phyloP scores from a whole-genome alignment of 2,888 invertebrate species.

The Syrista parreyssii region DNA sequence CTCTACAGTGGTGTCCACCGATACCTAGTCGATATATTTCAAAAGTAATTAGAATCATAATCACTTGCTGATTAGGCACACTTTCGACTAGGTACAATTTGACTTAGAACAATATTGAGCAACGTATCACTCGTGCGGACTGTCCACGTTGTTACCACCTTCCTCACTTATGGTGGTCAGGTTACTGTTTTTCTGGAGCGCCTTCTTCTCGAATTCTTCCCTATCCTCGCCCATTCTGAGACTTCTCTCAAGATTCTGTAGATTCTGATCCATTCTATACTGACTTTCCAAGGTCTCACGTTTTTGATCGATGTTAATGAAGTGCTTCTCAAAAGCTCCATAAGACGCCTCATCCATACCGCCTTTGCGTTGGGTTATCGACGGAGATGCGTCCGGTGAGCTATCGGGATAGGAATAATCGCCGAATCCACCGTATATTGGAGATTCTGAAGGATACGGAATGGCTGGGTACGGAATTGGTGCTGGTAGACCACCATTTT shows the following conservation, averaged over 20 bases:
- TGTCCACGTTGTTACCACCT: conserved; percentile 41
- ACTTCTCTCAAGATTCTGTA: conserved; percentile 42
- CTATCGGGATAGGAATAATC: conserved; percentile 52
- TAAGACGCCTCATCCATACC: conserved; percentile 37
- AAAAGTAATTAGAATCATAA: neutral
- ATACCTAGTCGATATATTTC: conserved; percentile 1
- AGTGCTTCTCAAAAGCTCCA: conserved; percentile 40
- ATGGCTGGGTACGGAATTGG: conserved; percentile 46
- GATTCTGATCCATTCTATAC: conserved; percentile 42
- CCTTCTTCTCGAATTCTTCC: conserved; percentile 26
- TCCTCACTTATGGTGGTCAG: conserved; percentile 56
- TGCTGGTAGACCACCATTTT: conserved; percentile 35
- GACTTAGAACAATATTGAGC: conserved; percentile 29
- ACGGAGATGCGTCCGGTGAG: conserved; percentile 51
- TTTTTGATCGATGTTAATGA: conserved; percentile 35
- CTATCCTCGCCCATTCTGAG: conserved; percentile 27
- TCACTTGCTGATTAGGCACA: conserved; percentile 19
- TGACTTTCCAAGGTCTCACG: conserved; percentile 38
- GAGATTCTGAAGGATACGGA: conserved; percentile 48
- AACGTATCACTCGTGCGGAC: conserved; percentile 42
- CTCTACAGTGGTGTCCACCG: neutral
- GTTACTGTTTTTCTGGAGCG: conserved; percentile 36
- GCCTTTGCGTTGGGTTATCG: conserved; percentile 43
- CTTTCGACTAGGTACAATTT: conserved; percentile 38
- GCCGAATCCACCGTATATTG: conserved; percentile 50